phyloP scores from a whole-genome alignment of 2,888 invertebrate species.

The Dryobota labecula region DNA sequence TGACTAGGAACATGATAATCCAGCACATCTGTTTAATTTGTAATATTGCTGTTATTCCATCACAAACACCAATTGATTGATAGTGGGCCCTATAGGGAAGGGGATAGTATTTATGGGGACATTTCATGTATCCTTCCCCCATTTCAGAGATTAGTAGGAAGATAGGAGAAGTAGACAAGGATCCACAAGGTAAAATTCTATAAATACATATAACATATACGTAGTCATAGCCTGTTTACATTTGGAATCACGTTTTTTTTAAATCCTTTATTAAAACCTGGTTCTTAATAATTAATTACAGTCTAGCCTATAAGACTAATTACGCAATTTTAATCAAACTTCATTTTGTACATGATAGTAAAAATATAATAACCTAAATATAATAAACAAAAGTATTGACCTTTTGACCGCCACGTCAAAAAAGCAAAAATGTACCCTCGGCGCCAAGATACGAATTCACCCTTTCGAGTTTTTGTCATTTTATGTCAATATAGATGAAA shows the following conservation, averaged over 20 bases:
- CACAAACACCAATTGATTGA: slow-evolving; percentile 47
- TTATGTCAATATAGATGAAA: too few relatives aligned
- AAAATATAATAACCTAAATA: too few relatives aligned
- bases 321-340: too few relatives aligned
- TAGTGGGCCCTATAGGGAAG: slow-evolving; percentile 9
- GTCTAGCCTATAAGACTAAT: too few relatives aligned
- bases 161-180: slow-evolving; percentile 23
- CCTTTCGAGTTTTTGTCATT: too few relatives aligned
- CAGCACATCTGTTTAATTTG: slow-evolving; percentile 18
- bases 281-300: too few relatives aligned
- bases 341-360: too few relatives aligned
- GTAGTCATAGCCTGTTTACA: background rate
- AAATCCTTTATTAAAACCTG: too few relatives aligned
- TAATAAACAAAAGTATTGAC: too few relatives aligned
- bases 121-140: slow-evolving; percentile 34
- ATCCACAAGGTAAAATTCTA: background rate
- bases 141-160: slow-evolving; percentile 31
- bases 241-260: background rate
- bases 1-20: slow-evolving; percentile 30
- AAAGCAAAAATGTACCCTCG: too few relatives aligned
- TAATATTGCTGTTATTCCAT: slow-evolving; percentile 24
- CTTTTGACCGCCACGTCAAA: too few relatives aligned
- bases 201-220: background rate
- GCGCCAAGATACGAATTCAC: too few relatives aligned
- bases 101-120: slow-evolving; percentile 29